A percentile compares a stretch with the other conserved stretches of the same genome.
Evolutionary conservation across 2,113 vertebrate genomes (phyloP).

Genomic region (Tragelaphus imberbis): DNA sequence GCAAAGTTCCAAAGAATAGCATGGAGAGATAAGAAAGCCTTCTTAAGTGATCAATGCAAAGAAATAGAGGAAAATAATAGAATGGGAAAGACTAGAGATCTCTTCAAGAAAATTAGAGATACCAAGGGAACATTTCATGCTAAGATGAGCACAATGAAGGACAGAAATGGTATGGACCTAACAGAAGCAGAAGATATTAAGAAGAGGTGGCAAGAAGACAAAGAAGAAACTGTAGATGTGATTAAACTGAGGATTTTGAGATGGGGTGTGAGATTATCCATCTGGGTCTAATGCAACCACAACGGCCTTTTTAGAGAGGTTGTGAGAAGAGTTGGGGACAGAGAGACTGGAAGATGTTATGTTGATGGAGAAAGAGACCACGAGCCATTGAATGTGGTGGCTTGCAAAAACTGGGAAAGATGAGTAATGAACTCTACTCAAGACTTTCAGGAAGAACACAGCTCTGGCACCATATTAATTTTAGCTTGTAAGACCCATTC

Average conservation of each 20-base stretch:
- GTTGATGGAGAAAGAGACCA: not conserved
- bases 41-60: not conserved
- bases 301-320: not conserved
- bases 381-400: not conserved
- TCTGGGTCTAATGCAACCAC: not conserved
- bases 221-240: not conserved
- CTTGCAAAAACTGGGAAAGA: not conserved
- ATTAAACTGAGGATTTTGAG: not conserved
- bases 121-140: not conserved
- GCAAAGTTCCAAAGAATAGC: not conserved
- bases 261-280: not conserved
- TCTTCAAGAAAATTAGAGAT: not conserved
- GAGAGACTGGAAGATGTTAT: not conserved
- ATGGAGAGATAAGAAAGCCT: not conserved
- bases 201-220: not conserved
- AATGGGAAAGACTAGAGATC: not conserved
- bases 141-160: not conserved
- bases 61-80: not conserved
- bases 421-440: not conserved
- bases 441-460: not conserved
- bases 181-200: not conserved
- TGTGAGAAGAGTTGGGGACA: not conserved
- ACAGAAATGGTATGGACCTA: not conserved
- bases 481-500: not conserved
- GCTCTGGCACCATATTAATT: not conserved